Conservation (phyloP, 2,888 invertebrate species). For the Sesia bembeciformis region DNA sequence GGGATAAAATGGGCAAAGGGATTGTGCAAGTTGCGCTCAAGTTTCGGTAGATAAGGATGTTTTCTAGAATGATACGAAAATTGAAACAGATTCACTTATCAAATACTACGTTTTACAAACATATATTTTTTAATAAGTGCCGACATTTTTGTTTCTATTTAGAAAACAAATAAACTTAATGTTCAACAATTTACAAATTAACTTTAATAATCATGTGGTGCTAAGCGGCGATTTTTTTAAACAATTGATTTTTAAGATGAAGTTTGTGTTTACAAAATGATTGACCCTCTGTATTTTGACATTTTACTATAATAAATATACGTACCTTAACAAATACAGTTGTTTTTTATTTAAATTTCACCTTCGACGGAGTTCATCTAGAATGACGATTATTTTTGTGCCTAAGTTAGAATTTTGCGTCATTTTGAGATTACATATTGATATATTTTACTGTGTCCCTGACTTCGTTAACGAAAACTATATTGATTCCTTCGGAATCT, state of each 20-base stretch:
- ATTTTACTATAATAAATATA: constrained; percentile 40
- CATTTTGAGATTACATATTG: too few relatives aligned
- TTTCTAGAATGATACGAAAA: constrained; percentile 10
- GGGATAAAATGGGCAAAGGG: constrained; percentile 34
- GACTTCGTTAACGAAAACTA: too few relatives aligned
- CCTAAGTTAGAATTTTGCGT: too few relatives aligned
- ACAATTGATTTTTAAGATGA: constrained; percentile 24
- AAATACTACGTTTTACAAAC: constrained; percentile 5
- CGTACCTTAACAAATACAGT: constrained; percentile 44
- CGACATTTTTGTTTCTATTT: too few relatives aligned
- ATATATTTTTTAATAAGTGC: too few relatives aligned
- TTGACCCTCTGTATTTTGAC: constrained; percentile 29
- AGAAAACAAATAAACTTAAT: not conserved
- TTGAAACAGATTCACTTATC: not conserved
- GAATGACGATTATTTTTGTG: too few relatives aligned
- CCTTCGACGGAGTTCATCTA: not conserved
- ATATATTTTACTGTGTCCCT: too few relatives aligned
- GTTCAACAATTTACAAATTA: too few relatives aligned
- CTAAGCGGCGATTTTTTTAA: constrained; percentile 37
- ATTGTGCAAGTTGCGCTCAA: constrained; percentile 44
- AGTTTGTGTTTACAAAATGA: constrained; percentile 33
- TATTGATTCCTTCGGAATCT: too few relatives aligned
- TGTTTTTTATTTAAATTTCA: constrained; percentile 16
- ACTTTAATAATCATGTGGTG: constrained; percentile 29
- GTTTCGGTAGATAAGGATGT: constrained; percentile 22